A percentile compares a stretch with the other conserved stretches of the same genome.
These are phyloP conservation scores for Holothuria leucospilota DNA, from an alignment of 53 echinoderm and acorn worm species.

Conservation along the genomic window DNA sequence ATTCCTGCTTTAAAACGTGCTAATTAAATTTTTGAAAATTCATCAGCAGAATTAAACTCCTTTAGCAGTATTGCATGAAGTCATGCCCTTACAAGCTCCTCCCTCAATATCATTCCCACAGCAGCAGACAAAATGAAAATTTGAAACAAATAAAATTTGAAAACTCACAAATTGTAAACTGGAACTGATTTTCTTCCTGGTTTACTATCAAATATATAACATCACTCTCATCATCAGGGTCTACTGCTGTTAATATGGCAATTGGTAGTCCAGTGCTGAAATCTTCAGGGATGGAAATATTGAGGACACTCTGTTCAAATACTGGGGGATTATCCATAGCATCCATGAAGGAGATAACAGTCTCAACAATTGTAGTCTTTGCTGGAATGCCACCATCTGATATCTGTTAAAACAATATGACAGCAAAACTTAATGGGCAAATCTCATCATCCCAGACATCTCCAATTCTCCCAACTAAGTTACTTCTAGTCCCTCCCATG, in stretches of 20 bases:
- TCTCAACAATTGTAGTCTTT: slow-evolving; percentile 56
- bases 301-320: slow-evolving; percentile 59
- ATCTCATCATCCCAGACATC: no score
- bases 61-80: no score
- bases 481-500: no score
- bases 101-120: no score
- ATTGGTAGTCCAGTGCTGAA: slow-evolving; percentile 64
- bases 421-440: background rate
- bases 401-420: slow-evolving; percentile 52
- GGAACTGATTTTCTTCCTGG: slow-evolving; percentile 64
- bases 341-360: slow-evolving; percentile 71
- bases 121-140: no score
- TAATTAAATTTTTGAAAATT: no score
- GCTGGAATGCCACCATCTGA: slow-evolving; percentile 83
- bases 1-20: no score
- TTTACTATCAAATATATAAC: slow-evolving; percentile 72
- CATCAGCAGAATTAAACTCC: no score
- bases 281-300: slow-evolving; percentile 66
- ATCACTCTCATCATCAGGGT: slow-evolving; percentile 67
- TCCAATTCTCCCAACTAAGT: no score
- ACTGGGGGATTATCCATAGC: slow-evolving; percentile 78
- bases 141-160: background rate
- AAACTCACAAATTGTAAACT: slow-evolving; percentile 60
- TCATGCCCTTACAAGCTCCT: no score
- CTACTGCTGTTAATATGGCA: slow-evolving; percentile 63